Base-by-base conservation (phyloP, 2,113 vertebrate species). In the Phrynocephalus versicolor region DNA sequence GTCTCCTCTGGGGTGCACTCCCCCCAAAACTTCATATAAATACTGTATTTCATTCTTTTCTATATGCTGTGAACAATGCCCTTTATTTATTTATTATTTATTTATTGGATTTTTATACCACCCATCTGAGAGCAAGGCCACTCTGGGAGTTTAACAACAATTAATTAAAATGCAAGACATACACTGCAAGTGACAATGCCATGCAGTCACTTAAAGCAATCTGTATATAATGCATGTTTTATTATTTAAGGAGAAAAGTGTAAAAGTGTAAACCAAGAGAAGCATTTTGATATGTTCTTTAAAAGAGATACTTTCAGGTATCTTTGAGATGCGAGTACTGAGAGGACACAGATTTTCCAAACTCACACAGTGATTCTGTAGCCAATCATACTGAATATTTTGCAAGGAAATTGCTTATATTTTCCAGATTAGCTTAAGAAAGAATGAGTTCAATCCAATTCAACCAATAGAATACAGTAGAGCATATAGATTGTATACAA, bases 11-110 rank as follows among this genome's bases (percentile, higher is more conserved):
- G 41, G 33, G 16, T 10, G 30, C 67, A 77, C 64, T 35, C 25
- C 45, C 60, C 62, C 27, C 39, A 39, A 86, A 88, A 15, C 45
- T 25, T 57, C 51, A n/a, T n/a, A n/a, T n/a, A n/a, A n/a, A n/a
- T n/a, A n/a, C n/a, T n/a, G n/a, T n/a, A 72, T 51, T 58, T 55
- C 14, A 62, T 73, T 55, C 1, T 41, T 73, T 21, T 73, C 80
- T 86, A 75, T 45, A 87, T 78, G 39, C 12, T 71, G 35, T 60
- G 25, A 41, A 30, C 33, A 82, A 67, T n/a, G n/a, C n/a, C n/a
- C n/a, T n/a, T n/a, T n/a, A n/a, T n/a, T n/a, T n/a, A n/a, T n/a
- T n/a, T n/a, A n/a, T n/a, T n/a, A n/a, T n/a, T n/a, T n/a, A n/a
- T n/a, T n/a, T n/a, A n/a, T n/a, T n/a, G n/a, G n/a, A n/a, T n/a